phyloP scores from a whole-genome alignment of 2,888 invertebrate species.

The Sepiola atlantica region DNA sequence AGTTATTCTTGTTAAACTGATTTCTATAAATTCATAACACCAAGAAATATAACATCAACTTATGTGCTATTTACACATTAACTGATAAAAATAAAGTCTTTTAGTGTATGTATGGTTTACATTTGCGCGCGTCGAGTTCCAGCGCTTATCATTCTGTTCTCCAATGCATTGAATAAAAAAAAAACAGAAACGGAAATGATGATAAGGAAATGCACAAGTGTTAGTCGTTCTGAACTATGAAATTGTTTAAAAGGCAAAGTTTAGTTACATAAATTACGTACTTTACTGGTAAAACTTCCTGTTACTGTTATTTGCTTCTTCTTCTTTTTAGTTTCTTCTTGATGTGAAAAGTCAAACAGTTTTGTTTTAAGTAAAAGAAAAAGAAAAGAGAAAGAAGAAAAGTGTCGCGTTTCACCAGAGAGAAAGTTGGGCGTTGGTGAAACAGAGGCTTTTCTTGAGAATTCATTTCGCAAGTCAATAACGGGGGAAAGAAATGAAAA shows the following conservation, averaged over 20 bases:
- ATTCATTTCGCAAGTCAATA: neutral
- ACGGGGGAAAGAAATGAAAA: neutral
- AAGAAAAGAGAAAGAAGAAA: neutral
- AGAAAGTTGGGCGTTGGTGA: neutral
- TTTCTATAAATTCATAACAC: neutral
- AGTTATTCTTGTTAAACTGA: too few relatives aligned
- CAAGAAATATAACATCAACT: neutral
- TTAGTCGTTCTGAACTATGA: neutral
- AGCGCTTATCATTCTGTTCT: neutral
- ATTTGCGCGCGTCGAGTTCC: neutral
- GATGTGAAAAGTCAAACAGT: neutral
- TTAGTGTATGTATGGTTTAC: neutral
- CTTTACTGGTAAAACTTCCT: neutral
- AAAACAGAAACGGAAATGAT: neutral
- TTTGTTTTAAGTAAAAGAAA: neutral
- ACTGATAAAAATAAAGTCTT: neutral
- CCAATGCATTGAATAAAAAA: neutral
- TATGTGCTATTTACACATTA: neutral
- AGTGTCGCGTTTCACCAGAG: too few relatives aligned
- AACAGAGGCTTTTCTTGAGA: neutral
- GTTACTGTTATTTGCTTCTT: neutral
- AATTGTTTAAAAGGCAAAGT: neutral
- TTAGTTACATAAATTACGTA: neutral
- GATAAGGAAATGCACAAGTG: neutral
- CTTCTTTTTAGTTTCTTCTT: too few relatives aligned